Evolutionary conservation across 1,140 invertebrate genomes (phyloP).

Genomic region (Sarcophaga peregrina): DNA sequence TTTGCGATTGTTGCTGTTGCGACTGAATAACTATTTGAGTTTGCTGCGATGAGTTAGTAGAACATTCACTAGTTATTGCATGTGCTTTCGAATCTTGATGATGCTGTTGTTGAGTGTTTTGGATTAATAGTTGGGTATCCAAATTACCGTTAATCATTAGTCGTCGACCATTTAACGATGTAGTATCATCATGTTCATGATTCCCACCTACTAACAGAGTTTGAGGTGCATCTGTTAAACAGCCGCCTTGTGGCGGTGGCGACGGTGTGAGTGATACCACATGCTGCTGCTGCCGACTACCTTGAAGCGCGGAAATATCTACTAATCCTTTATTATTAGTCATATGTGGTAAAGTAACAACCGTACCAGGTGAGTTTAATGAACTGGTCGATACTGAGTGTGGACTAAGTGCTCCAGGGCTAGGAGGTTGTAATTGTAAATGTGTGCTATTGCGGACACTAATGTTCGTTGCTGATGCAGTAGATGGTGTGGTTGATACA

Average conservation of each 20-base stretch:
- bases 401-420: slow-evolving; percentile 68
- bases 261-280: slow-evolving; percentile 69
- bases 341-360: slow-evolving; percentile 64
- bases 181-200: not conserved
- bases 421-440: slow-evolving; percentile 50
- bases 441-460: slow-evolving; percentile 45
- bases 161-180: not conserved
- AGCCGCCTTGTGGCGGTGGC: slow-evolving; percentile 64
- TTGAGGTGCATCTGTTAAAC: not conserved
- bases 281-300: slow-evolving; percentile 51
- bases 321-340: slow-evolving; percentile 69
- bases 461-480: slow-evolving; percentile 43
- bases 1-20: slow-evolving; percentile 64
- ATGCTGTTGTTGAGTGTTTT: slow-evolving; percentile 28
- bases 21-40: slow-evolving; percentile 46
- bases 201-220: not conserved
- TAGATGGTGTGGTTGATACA: slow-evolving; percentile 46
- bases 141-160: not conserved
- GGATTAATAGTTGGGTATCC: not conserved
- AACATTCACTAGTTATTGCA: slow-evolving; percentile 35
- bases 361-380: slow-evolving; percentile 70
- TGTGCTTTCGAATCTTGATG: slow-evolving; percentile 32
- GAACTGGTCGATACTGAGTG: slow-evolving; percentile 70
- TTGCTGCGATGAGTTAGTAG: slow-evolving; percentile 24
- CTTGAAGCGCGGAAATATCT: slow-evolving; percentile 66